phyloP scores from a whole-genome alignment of 2,113 vertebrate genomes.

The Daphoenositta chrysoptera region DNA sequence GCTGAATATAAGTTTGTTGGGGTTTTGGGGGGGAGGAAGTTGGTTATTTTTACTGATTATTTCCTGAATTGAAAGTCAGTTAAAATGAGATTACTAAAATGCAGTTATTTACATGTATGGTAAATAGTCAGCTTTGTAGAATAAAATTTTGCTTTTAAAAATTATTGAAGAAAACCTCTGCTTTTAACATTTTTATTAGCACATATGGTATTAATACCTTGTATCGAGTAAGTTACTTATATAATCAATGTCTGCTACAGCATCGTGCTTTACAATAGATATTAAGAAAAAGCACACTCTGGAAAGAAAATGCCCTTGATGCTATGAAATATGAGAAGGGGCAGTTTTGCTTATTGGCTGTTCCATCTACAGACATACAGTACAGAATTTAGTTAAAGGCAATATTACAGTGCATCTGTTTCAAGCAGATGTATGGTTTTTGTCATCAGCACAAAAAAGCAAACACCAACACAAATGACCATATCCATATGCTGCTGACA shows the following conservation, averaged over 20 bases:
- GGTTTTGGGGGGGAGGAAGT: fast-evolving
- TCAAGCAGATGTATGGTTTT: constrained; percentile 10
- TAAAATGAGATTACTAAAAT: neutral
- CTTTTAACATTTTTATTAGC: neutral
- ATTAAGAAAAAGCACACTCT: neutral
- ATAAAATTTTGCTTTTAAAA: neutral
- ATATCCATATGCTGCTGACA: constrained; percentile 21
- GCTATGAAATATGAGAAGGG: neutral
- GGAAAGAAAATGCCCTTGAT: constrained; percentile 15
- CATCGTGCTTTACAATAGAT: neutral
- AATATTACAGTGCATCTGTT: constrained; percentile 27
- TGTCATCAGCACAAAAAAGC: constrained; percentile 2
- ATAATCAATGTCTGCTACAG: neutral
- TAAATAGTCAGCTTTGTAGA: neutral
- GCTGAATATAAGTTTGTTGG: neutral
- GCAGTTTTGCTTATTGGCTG: neutral
- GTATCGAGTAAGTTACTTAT: neutral
- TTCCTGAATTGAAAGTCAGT: neutral
- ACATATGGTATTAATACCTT: neutral
- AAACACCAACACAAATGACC: constrained; percentile 37
- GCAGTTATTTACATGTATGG: neutral
- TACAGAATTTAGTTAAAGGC: constrained; percentile 24
- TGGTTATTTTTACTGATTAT: neutral
- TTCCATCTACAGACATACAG: neutral
- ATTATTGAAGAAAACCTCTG: neutral